These are phyloP conservation scores for Brachyhypopomus gauderio DNA, from an alignment of 2,113 vertebrate species.

Conservation along the genomic window DNA sequence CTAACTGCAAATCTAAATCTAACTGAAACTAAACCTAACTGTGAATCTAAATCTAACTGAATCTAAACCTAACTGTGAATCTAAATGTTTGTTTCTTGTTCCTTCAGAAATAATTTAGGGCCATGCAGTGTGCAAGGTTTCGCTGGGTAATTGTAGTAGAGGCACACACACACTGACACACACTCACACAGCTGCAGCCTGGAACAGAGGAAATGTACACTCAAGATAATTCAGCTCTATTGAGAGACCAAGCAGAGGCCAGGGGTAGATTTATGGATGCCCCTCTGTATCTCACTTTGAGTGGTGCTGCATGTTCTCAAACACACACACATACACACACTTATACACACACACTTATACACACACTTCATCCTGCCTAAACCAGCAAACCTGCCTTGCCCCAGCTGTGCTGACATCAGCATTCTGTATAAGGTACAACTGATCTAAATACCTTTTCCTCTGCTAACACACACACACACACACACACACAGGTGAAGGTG, in stretches of 20 bases:
- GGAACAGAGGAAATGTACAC: slow-evolving; percentile 69
- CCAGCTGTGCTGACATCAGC: too few relatives aligned
- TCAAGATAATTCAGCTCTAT: slow-evolving; percentile 69
- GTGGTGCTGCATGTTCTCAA: too few relatives aligned
- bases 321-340: too few relatives aligned
- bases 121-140: not conserved
- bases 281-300: too few relatives aligned
- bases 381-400: too few relatives aligned
- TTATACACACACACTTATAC: slow-evolving; percentile 48
- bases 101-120: slow-evolving; percentile 3
- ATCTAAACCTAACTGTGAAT: not conserved
- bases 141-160: too few relatives aligned
- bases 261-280: slow-evolving; percentile 10
- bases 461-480: not conserved
- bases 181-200: not conserved
- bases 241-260: slow-evolving; percentile 36
- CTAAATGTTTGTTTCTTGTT: not conserved
- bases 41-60: not conserved
- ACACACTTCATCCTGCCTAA: not conserved
- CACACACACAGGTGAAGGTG: not conserved
- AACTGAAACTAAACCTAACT: not conserved
- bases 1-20: not conserved
- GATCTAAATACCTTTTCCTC: too few relatives aligned
- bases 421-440: too few relatives aligned
- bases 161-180: not conserved